phyloP scores from a whole-genome alignment of 35 echinoderm and acorn worm genomes.

The Strongylocentrotus purpuratus region DNA sequence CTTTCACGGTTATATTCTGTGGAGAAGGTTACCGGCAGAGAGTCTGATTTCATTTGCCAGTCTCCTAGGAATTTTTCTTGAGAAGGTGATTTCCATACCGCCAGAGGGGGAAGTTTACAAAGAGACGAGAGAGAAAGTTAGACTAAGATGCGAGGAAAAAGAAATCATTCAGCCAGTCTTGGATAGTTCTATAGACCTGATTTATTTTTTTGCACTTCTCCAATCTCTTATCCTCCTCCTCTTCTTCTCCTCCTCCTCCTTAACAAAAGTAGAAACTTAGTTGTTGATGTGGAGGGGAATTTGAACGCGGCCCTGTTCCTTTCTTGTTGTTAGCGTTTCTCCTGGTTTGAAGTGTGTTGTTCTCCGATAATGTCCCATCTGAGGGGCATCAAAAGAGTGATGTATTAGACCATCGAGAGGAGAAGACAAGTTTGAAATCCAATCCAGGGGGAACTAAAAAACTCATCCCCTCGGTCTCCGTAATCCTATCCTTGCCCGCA shows the following conservation, averaged over 20 bases:
- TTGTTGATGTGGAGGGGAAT: constrained; percentile 19
- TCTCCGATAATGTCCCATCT: constrained; percentile 43
- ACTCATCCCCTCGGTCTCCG: constrained; percentile 43
- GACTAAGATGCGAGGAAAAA: not conserved
- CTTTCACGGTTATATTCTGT: not conserved
- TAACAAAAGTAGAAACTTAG: not conserved
- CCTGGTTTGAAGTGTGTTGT: constrained; percentile 27
- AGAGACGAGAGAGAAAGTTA: not conserved
- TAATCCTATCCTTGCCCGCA: constrained; percentile 40
- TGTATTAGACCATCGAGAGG: constrained; percentile 29
- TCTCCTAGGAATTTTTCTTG: constrained; percentile 43
- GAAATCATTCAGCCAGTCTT: constrained; percentile 7
- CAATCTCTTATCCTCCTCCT: constrained; percentile 1
- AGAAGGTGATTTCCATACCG: constrained; percentile 47
- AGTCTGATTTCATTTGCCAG: constrained; percentile 39
- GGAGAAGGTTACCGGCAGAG: not conserved
- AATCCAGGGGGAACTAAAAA: constrained; percentile 41
- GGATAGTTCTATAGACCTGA: constrained; percentile 22
- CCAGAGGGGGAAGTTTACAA: constrained; percentile 21
- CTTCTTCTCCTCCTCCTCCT: not conserved
- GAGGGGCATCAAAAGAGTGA: constrained; percentile 18
- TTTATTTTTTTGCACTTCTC: constrained; percentile 38
- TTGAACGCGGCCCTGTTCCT: constrained; percentile 28
- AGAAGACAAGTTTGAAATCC: constrained; percentile 55
- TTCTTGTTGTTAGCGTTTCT: not conserved